phyloP scores from a whole-genome alignment of 2,888 invertebrate genomes.

The Carterocephalus palaemon region DNA sequence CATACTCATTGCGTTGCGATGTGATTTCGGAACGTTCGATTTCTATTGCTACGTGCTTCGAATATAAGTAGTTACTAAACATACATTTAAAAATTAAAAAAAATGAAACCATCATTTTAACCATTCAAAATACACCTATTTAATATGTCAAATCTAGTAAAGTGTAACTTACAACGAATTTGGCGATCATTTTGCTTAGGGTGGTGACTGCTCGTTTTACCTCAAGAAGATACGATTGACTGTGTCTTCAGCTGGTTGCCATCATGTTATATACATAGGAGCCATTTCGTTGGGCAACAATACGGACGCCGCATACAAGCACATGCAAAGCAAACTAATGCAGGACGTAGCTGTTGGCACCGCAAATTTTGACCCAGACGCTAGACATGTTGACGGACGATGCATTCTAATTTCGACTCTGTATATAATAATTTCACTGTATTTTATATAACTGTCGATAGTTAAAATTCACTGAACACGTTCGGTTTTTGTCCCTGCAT shows the following conservation, averaged over 20 bases:
- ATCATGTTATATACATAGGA: constrained; percentile 65
- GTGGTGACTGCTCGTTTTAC: constrained; percentile 68
- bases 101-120: too few species aligned
- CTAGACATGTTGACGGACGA: constrained; percentile 47
- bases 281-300: constrained; percentile 61
- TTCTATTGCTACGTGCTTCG: constrained; percentile 5
- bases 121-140: too few species aligned
- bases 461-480: constrained; percentile 37
- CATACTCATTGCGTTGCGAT: not conserved
- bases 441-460: constrained; percentile 60
- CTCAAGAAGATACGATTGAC: constrained; percentile 54
- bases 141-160: too few species aligned
- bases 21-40: not conserved
- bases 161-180: constrained; percentile 73
- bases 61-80: not conserved
- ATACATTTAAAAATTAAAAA: too few species aligned
- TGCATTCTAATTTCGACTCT: constrained; percentile 73
- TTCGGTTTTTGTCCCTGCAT: not conserved
- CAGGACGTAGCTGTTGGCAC: constrained; percentile 63
- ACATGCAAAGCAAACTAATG: constrained; percentile 48
- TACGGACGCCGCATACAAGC: constrained; percentile 40
- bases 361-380: constrained; percentile 68
- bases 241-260: constrained; percentile 62
- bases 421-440: constrained; percentile 64
- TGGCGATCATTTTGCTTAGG: constrained; percentile 74